A percentile compares a stretch with the other conserved stretches of the same genome.
Evolutionary conservation across 2,888 invertebrate species (phyloP).

Genomic region (Apotomis betuletana): DNA sequence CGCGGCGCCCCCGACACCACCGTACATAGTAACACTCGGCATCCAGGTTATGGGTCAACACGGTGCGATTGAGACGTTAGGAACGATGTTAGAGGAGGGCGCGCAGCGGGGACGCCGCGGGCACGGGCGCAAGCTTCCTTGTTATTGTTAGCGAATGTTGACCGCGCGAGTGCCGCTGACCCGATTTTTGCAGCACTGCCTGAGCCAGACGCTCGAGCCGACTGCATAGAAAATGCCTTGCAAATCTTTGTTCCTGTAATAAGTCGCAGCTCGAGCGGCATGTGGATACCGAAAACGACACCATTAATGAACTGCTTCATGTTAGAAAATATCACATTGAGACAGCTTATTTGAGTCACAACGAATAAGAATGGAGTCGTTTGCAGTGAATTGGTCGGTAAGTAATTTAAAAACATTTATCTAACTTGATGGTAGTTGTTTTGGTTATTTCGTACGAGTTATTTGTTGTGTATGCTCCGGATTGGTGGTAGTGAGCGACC

Average conservation of each 20-base stretch:
- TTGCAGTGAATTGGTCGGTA: slow-evolving; percentile 2
- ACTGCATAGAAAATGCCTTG: slow-evolving; percentile 22
- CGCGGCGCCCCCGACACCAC: background rate
- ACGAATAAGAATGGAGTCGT: background rate
- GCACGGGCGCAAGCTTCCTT: slow-evolving; percentile 47
- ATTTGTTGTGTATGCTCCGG: background rate
- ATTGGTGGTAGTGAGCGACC: slow-evolving; percentile 5
- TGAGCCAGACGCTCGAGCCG: slow-evolving; percentile 12
- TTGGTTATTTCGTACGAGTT: too few relatives aligned
- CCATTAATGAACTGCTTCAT: background rate
- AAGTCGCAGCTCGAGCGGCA: background rate
- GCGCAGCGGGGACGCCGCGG: slow-evolving; percentile 32
- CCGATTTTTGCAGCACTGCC: slow-evolving; percentile 36
- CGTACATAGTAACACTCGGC: background rate
- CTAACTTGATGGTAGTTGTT: background rate
- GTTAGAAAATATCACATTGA: background rate
- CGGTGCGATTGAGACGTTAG: slow-evolving; percentile 25
- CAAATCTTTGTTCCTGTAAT: slow-evolving; percentile 4
- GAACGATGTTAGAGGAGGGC: slow-evolving; percentile 33
- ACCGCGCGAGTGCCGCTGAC: slow-evolving; percentile 53
- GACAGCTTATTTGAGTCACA: background rate
- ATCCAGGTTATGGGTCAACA: slow-evolving; percentile 7
- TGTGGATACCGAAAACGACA: background rate
- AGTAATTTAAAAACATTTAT: slow-evolving; percentile 1
- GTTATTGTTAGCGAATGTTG: slow-evolving; percentile 69